Evolutionary conservation across 2,888 invertebrate species (phyloP).

Genomic region (Tachina lurida): DNA sequence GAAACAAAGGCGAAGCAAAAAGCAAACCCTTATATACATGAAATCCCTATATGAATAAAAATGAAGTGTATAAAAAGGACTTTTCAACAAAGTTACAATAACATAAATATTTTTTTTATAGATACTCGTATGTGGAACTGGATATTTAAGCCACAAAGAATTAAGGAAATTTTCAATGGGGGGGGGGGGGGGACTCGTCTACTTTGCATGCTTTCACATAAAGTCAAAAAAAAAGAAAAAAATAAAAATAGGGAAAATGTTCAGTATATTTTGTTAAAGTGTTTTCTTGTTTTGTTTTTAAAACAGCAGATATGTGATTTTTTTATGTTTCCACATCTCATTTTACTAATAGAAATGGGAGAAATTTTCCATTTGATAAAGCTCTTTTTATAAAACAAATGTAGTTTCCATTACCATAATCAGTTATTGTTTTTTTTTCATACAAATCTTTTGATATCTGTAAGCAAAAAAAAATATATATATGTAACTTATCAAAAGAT

Average conservation of each 20-base stretch:
- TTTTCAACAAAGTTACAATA: conserved; percentile 37
- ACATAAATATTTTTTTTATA: neutral
- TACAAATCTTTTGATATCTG: too few relatives aligned
- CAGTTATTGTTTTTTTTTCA: too few relatives aligned
- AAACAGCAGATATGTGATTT: neutral
- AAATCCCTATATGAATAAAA: neutral
- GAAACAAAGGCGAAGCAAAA: conserved; percentile 4
- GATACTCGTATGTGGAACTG: neutral
- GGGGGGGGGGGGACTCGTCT: too few relatives aligned
- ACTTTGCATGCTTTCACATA: neutral
- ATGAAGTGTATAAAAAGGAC: conserved; percentile 28
- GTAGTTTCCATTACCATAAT: too few relatives aligned
- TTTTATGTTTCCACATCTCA: neutral
- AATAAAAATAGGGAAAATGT: neutral
- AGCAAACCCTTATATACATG: neutral
- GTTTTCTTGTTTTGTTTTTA: neutral
- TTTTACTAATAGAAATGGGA: neutral
- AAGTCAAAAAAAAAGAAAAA: too few relatives aligned
- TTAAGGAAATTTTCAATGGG: neutral
- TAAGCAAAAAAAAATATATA: too few relatives aligned
- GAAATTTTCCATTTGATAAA: too few relatives aligned
- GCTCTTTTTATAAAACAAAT: too few relatives aligned
- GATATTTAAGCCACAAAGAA: neutral
- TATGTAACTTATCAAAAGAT: too few relatives aligned
- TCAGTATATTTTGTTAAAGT: neutral